Percentiles rank a stretch among this genome's conserved stretches.
Evolutionary conservation across 2,797 vertebrate genomes (phyloP).

Genomic region (Adrianichthys oophorus): DNA sequence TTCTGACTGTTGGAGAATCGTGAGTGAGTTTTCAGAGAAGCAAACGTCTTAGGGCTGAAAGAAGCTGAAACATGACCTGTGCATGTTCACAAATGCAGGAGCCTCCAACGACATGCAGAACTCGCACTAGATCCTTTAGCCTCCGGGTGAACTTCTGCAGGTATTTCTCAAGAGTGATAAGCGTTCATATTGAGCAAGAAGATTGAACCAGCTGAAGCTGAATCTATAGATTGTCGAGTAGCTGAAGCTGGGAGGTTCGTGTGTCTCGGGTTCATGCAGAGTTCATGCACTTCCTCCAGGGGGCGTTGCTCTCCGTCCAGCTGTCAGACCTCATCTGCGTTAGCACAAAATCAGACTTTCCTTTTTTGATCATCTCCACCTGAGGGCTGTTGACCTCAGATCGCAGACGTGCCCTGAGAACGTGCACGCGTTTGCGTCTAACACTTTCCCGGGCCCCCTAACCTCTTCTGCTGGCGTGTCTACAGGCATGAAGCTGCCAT

Average conservation of each 20-base stretch:
- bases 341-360: constrained; percentile 16
- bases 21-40: too few relatives aligned
- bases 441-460: background rate
- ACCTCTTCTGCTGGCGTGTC: constrained; percentile 5
- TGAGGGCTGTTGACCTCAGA: constrained; percentile 29
- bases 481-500: constrained; percentile 91
- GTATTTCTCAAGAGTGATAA: too few relatives aligned
- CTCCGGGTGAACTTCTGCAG: too few relatives aligned
- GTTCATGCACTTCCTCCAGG: constrained; percentile 30
- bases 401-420: constrained; percentile 41
- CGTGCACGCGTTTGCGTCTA: constrained; percentile 5
- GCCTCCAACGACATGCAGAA: too few relatives aligned
- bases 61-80: too few relatives aligned
- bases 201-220: too few relatives aligned
- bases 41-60: too few relatives aligned
- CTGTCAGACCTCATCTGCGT: constrained; percentile 17
- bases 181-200: too few relatives aligned
- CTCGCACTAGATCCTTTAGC: too few relatives aligned
- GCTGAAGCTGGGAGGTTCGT: background rate
- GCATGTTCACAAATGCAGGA: too few relatives aligned
- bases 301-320: constrained; percentile 3
- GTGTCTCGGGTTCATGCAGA: constrained; percentile 36
- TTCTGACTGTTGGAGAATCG: too few relatives aligned
- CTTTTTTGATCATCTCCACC: constrained; percentile 43
- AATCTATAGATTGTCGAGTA: too few relatives aligned